Evolutionary conservation across 30 jellyfish, hydroid and myxozoan species (phyloP), one percentile per base, ranked within the genome.

Genomic region (Haliclystus octoradiatus): DNA sequence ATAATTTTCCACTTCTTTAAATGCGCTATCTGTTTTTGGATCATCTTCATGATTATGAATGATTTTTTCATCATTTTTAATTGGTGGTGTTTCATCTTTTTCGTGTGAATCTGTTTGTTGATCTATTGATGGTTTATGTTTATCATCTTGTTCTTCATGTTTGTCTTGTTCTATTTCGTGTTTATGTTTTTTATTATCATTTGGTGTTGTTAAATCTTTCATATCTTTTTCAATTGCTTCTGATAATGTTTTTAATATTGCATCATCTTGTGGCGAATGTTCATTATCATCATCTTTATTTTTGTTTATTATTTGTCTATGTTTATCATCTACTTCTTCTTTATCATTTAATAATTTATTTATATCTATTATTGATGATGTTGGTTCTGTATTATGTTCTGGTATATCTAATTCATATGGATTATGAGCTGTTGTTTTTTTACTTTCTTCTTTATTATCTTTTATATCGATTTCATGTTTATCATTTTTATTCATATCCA

Each of bases 1-100:
- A 63, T 80, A 89, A n/a, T 89, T 94, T 50, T 89, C 98, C 13
- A 89, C 88, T 62, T 81, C 93, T 52, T 80, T 80, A 61, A 80
- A 80, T 1, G 93, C 93, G 65, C 72, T 83, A 22, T 72, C 79
- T 13, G 85, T 83, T 61, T 80, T 80, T 63, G 65, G 73, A n/a
- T 70, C 84, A 4, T 27, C 68, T 68, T 52, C 66, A 66, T 15
- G 26, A 29, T 23, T 3, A 28, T 28, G 1, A 69, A 28, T 28
- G 28, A 19, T 5, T 19, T 9, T 40, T 40, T 40, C 57, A 5
- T 40, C 57, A 5, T 40, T 19, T 19, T 40, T 40, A 9, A 19
- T 19, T 40, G 57, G 57, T 9, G 57, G 57, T 40, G 57, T 40
- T 40, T 40, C 57, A 19, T 40, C 57, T 19, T 40, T 40, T 19